phyloP scores from a whole-genome alignment of 1,140 invertebrate genomes.

The silkworm (Bombyx mori) region ASM3026992v2 NC_085127.1:9437501-9438000 shows the following conservation, averaged over 20 bases:
- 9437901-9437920: background rate
- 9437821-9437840: constrained; percentile 14
- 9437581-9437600: constrained; percentile 37
- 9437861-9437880: background rate
- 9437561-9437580: constrained; percentile 33
- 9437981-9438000: too few relatives aligned
- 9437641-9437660: constrained; percentile 58
- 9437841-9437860: background rate
- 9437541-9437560: constrained; percentile 44
- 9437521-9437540: constrained; percentile 32
- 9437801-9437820: constrained; percentile 33
- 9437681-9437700: constrained; percentile 45
- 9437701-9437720: constrained; percentile 53
- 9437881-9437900: background rate
- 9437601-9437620: constrained; percentile 35
- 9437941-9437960: too few relatives aligned
- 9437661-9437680: constrained; percentile 43
- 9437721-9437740: constrained; percentile 23
- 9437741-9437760: constrained; percentile 47
- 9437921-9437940: too few relatives aligned
- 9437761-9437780: constrained; percentile 42
- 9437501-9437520: constrained; percentile 25
- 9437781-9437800: constrained; percentile 26
- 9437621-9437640: constrained; percentile 65
- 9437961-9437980: too few relatives aligned